Conservation (phyloP, 2,797 vertebrate species). For the Carapus acus region DNA sequence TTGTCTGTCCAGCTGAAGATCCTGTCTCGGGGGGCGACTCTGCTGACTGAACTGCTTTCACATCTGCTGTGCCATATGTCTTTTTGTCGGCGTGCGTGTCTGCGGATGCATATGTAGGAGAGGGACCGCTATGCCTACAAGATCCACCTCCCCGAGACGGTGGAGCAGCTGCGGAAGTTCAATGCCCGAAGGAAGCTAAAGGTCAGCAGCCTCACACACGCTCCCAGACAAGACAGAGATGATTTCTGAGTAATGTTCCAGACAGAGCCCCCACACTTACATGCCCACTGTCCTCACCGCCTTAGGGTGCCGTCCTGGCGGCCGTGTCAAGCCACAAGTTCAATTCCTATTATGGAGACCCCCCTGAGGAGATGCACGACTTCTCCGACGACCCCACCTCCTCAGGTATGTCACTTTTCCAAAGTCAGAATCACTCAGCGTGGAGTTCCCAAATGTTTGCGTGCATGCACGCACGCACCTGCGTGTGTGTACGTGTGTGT, state of each 20-base stretch:
- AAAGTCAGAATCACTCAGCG: background rate
- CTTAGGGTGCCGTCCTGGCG: conserved; percentile 94
- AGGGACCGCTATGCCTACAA: conserved; percentile 99
- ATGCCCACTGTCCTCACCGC: background rate
- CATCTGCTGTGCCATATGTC: conserved; percentile 5
- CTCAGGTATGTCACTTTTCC: conserved; percentile 78
- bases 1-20: background rate
- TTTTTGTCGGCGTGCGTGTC: background rate
- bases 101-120: conserved; percentile 71
- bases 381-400: conserved; percentile 98
- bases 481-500: conserved; percentile 25
- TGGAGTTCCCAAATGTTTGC: too few species aligned
- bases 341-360: conserved; percentile 98
- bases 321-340: conserved; percentile 99
- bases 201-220: conserved; percentile 63
- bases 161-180: conserved; percentile 98
- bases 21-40: conserved; percentile 4
- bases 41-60: too few species aligned
- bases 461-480: too few species aligned
- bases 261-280: too few species aligned
- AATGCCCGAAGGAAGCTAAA: conserved; percentile 98
- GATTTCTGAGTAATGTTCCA: too few species aligned
- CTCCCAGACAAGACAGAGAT: too few species aligned
- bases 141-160: conserved; percentile 98
- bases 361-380: conserved; percentile 96